A percentile compares a stretch with the other conserved stretches of the same genome.
Evolutionary conservation across 2,113 vertebrate species (phyloP).

Genomic region (Chascanopsetta lugubris): DNA sequence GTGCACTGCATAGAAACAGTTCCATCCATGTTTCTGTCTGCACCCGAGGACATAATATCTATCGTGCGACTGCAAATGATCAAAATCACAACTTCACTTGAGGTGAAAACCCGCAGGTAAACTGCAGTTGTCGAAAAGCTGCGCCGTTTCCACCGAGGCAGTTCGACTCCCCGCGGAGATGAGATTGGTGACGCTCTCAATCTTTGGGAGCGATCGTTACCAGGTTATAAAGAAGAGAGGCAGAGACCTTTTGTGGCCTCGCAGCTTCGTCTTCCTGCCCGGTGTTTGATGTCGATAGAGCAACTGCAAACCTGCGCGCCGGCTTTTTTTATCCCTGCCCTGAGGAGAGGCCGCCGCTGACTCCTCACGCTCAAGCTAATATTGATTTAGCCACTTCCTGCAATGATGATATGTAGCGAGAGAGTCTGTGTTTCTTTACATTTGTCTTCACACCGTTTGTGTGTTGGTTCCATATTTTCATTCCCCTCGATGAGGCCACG

Average conservation of each 20-base stretch:
- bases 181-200: slow-evolving; percentile 40
- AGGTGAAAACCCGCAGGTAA: slow-evolving; percentile 24
- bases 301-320: slow-evolving; percentile 10
- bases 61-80: slow-evolving; percentile 10
- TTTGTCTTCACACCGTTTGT: slow-evolving; percentile 35
- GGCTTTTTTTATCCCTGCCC: slow-evolving; percentile 36
- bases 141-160: slow-evolving; percentile 13
- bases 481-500: neutral
- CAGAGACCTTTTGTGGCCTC: slow-evolving; percentile 13
- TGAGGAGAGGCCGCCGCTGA: slow-evolving; percentile 18
- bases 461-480: slow-evolving; percentile 30
- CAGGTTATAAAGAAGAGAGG: slow-evolving; percentile 28
- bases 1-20: no score
- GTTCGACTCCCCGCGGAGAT: slow-evolving; percentile 38
- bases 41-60: slow-evolving; percentile 12
- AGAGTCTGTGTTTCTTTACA: slow-evolving; percentile 33
- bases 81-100: slow-evolving; percentile 29
- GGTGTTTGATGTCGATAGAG: slow-evolving; percentile 26
- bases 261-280: slow-evolving; percentile 11
- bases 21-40: neutral
- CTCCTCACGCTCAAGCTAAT: slow-evolving; percentile 23
- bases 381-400: slow-evolving; percentile 46
- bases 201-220: slow-evolving; percentile 36
- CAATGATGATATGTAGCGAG: slow-evolving; percentile 29
- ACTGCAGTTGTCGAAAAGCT: slow-evolving; percentile 6